Evolutionary conservation across 2,113 vertebrate species (phyloP).

Genomic region (Syrmaticus mikado): DNA sequence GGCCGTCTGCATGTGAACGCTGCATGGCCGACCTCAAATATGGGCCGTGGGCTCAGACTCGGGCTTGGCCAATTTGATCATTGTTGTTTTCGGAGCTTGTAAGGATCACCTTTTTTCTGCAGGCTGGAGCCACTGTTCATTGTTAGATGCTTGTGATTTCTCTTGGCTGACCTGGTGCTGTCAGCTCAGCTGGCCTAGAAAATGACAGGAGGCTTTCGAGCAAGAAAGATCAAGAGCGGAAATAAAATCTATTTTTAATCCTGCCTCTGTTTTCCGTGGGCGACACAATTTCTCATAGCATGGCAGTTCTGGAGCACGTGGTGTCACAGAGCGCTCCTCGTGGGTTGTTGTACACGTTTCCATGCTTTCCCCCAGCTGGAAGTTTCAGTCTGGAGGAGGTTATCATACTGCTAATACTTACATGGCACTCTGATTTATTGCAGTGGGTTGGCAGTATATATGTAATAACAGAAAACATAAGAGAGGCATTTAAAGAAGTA

Average conservation of each 20-base stretch:
- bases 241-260: constrained; percentile 56
- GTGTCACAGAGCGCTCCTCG: not conserved
- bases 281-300: not conserved
- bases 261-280: not conserved
- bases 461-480: not conserved
- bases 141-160: not conserved
- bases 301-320: not conserved
- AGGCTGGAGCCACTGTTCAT: not conserved
- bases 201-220: not conserved
- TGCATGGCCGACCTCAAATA: not conserved
- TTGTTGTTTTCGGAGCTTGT: not conserved
- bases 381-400: not conserved
- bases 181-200: constrained; percentile 40
- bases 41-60: not conserved
- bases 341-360: not conserved
- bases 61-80: not conserved
- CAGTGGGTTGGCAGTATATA: not conserved
- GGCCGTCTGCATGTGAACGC: not conserved
- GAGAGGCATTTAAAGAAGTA: constrained; percentile 16
- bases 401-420: not conserved
- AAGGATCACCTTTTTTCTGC: not conserved
- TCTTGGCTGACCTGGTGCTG: not conserved
- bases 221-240: constrained; percentile 20
- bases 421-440: not conserved
- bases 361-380: not conserved